Evolutionary conservation across 1,140 invertebrate genomes (phyloP), one percentile per base, ranked within the genome.

Genomic region (Diorhabda elongata): DNA sequence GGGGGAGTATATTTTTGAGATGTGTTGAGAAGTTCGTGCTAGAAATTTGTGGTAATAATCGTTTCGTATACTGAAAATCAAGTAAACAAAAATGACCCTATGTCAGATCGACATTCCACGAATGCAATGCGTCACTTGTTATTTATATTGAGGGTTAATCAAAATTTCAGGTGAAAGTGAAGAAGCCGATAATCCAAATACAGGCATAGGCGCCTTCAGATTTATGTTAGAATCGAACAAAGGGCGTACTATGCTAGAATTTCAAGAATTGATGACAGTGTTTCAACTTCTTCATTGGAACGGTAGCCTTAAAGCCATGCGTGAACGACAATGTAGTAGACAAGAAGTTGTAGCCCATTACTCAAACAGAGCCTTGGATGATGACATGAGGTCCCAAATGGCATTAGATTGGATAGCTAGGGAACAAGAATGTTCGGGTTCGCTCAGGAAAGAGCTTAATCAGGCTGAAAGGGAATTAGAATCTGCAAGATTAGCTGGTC

Each of bases 231-330:
- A 97, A 81, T 90, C 93, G 61, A 96, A 96, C 83, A 93, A 93
- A 77, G 94, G 94, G 0, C 87, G 94, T 60, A 97, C 95, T 11
- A 97, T 97, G 95, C 85, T 98, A 57, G 95, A 98, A 80, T 98
- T 97, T 83, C 95, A 97, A 82, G 95, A 97, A 82, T 83, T 98
- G 71, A 97, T 97, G 95, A 98, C 95, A 2, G 95, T 97, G 3
- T 97, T 98, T 82, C 95, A 97, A 82, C 84, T 98, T 59, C 85
- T 98, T 2, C 95, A 97, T 81, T 98, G 96, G 96, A 97, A 97
- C 81, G 96, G 96, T 2, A 96, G 93, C 67, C 81, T 98, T 68
- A 94, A 96, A 78, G 94, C 89, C 76, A 88, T 96, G 94, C 85
- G 95, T 4, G 95, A 97, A 79, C 86, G 95, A 5, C 95, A 97